Evolutionary conservation across 1,140 invertebrate species (phyloP), one percentile per base, ranked within the genome.

Genomic region (Apis florea): DNA sequence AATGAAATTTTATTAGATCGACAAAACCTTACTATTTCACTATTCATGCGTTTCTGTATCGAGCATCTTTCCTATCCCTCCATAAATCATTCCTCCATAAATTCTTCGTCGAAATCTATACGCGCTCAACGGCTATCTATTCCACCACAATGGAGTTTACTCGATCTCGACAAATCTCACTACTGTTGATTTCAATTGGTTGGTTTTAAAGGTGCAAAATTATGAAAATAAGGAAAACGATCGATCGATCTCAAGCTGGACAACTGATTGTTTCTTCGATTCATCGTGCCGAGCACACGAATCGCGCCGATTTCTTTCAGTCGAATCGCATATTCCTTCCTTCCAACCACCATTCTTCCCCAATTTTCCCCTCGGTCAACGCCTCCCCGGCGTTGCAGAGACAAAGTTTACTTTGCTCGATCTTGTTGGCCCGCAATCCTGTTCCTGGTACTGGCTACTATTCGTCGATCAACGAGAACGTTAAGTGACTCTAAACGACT

Each of bases 391-490:
- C n/a, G 31, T 31, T 40, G 3, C 31, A 40, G 31, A 40, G 31
- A 40, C 5, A 6, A 40, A 40, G 59, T 56, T 73, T 66, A 73
- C 69, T 73, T 64, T 49, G 31, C 59, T 21, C 58, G 51, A n/a
- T 71, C 56, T 26, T 31, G 70, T 80, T 58, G 61, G 54, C 49
- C 59, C 4, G 78, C 61, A 66, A 80, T 66, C 59, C 59, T 40
- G 59, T 66, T 64, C 51, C 61, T 73, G 69, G 49, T 13, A 56
- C 58, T 26, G 40, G 17, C 69, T 64, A n/a, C 31, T 59, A 64
- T 79, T 79, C 51, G 78, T 66, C 78, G 59, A 79, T 79, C 77
- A 64, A n/a, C 69, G 51, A 54, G 69, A 73, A 73, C 69, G 78
- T 73, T 79, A 56, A 79, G 78, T 17, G 59, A 73, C 51, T n/a